phyloP scores from a whole-genome alignment of 2,113 vertebrate genomes.

The Circaetus gallicus region DNA sequence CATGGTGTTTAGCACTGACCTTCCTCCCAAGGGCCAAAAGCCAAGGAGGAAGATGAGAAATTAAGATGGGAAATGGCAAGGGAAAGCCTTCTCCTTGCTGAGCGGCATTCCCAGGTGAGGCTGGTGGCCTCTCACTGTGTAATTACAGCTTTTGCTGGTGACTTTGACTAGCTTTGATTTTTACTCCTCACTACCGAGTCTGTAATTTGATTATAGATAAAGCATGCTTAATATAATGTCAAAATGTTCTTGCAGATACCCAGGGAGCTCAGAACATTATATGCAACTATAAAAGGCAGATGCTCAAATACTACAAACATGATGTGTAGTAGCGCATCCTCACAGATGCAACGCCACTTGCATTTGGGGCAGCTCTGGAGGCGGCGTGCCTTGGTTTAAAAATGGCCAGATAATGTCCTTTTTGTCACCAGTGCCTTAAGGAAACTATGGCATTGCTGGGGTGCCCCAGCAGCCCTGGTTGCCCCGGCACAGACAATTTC shows the following conservation, averaged over 20 bases:
- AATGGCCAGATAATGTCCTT: not conserved
- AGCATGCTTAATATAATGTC: accelerated
- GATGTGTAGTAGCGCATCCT: accelerated
- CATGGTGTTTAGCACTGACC: not conserved
- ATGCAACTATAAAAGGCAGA: not conserved
- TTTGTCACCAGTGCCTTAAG: not conserved
- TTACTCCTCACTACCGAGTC: not conserved
- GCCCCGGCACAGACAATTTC: not conserved
- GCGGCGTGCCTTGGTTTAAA: not conserved
- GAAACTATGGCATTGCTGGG: not conserved
- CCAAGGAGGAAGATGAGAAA: not conserved
- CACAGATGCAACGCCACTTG: accelerated
- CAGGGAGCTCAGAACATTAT: not conserved
- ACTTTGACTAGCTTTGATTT: not conserved
- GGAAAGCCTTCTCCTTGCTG: not conserved
- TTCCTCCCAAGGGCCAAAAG: not conserved
- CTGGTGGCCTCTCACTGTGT: not conserved
- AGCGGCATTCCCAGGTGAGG: not conserved
- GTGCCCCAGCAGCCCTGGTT: not conserved
- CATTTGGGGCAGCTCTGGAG: not conserved
- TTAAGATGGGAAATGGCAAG: not conserved
- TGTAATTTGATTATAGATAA: not conserved
- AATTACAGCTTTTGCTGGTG: not conserved
- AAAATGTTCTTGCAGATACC: not conserved
- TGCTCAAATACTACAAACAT: accelerated